Evolutionary conservation across 2,797 vertebrate genomes (phyloP).

Genomic region (Spinibarbus caldwelli): DNA sequence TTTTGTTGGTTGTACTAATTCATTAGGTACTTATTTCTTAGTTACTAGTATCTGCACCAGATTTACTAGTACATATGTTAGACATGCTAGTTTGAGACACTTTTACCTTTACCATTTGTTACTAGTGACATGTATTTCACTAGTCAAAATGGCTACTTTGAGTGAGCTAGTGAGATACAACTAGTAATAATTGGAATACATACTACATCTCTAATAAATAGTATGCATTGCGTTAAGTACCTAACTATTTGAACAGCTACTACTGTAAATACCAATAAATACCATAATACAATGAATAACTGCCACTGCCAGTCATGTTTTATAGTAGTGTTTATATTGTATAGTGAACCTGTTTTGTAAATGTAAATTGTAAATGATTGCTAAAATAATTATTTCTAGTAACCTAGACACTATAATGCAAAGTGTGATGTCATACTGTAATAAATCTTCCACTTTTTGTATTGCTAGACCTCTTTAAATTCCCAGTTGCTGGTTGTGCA

Average conservation of each 20-base stretch:
- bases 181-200: not conserved
- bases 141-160: not conserved
- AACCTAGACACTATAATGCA: not conserved
- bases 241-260: not conserved
- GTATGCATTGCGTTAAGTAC: not conserved
- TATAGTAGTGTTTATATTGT: not conserved
- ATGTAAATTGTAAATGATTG: not conserved
- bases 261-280: not conserved
- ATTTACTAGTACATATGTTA: constrained; percentile 4
- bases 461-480: constrained; percentile 13
- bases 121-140: not conserved
- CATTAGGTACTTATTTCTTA: not conserved
- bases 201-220: not conserved
- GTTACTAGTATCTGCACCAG: not conserved
- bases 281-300: not conserved
- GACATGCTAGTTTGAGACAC: not conserved
- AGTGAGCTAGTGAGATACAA: not conserved
- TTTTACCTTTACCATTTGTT: not conserved
- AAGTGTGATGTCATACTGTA: constrained; percentile 20
- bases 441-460: constrained; percentile 24
- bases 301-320: not conserved
- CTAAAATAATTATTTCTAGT: not conserved
- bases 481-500: not conserved
- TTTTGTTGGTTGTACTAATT: not conserved
- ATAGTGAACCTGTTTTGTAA: not conserved